Evolutionary conservation across 2,797 vertebrate genomes (phyloP), one percentile per base, ranked within the genome.

Genomic region (Halcyon leucocephala): DNA sequence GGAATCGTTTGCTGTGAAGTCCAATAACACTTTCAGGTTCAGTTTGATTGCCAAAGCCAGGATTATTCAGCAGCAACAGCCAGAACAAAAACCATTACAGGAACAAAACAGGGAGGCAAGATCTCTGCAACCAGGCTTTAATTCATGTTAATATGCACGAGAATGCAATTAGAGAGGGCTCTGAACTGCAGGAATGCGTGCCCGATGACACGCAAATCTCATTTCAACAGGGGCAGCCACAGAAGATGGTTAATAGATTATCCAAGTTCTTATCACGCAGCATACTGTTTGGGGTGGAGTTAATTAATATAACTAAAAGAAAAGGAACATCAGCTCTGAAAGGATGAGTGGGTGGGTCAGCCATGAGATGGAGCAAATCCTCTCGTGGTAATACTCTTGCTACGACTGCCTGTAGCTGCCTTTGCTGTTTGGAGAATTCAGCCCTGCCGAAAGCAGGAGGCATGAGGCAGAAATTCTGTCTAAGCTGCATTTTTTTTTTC

Each of bases 81-180:
- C 88, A 78, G 89, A 91, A 93, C 69, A 91, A 85, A 95, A 94
- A 71, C 41, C 72, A 82, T 93, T 74, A 72, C 7, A 78, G 39
- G 54, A 64, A 73, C 0, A 22, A 88, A 93, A 58, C 9, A 82
- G 61, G 41, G 72, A 95, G 64, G 73, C 58, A 49, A 67, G 61
- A 74, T 65, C 65, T 93, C 77, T 82, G 74, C 65, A 90, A 7
- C 49, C 52, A 60, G 85, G 66, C 62, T 94, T 96, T 86, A 88
- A 86, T 65, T 94, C 82, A 73, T 64, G 52, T 28, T 87, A 69
- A 82, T 37, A 48, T 41, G 60, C 74, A 73, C 1, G 48, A 70
- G 79, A 72, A 46, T 33, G 67, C 90, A 90, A 55, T 81, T 72
- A 86, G 71, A 73, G 66, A 49, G 83, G 83, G 80, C 62, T 96